Percentiles rank a stretch among this genome's conserved stretches.
Conservation (phyloP, 2,888 invertebrate species). For the Neria commutata region DNA sequence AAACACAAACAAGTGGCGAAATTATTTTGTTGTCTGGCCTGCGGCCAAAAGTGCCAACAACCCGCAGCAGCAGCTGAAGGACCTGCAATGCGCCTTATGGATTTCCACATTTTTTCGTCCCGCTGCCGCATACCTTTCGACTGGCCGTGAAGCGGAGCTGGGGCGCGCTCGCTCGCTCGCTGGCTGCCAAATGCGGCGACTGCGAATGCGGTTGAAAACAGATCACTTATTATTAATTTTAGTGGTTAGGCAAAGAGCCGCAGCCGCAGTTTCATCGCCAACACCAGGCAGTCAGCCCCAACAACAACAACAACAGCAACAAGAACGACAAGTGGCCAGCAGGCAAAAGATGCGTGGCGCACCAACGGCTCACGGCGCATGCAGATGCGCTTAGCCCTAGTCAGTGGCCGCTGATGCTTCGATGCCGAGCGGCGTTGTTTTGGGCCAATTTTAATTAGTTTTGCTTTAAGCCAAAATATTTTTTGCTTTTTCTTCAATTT, state of each 20-base stretch:
- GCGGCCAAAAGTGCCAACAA: conserved; percentile 59
- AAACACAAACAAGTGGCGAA: conserved; percentile 41
- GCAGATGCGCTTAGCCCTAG: conserved; percentile 17
- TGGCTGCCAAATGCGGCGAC: too few relatives aligned
- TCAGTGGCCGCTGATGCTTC: conserved; percentile 10
- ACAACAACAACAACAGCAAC: neutral
- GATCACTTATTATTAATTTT: conserved; percentile 60
- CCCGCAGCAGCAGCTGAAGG: conserved; percentile 37
- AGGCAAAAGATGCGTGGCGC: conserved; percentile 3
- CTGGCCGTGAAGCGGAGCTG: conserved; percentile 21
- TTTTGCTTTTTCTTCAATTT: conserved; percentile 3
- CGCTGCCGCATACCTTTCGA: conserved; percentile 37
- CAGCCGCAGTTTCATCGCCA: conserved; percentile 30
- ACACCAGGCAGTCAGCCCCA: conserved; percentile 18
- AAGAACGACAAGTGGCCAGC: conserved; percentile 24
- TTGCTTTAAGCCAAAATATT: conserved; percentile 48
- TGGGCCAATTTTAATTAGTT: conserved; percentile 60
- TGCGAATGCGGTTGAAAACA: conserved; percentile 46
- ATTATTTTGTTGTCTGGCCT: conserved; percentile 61
- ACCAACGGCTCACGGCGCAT: conserved; percentile 6
- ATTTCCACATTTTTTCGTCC: conserved; percentile 45
- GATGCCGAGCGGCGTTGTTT: conserved; percentile 40
- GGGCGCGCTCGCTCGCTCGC: too few relatives aligned
- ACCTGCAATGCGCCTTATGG: conserved; percentile 50
- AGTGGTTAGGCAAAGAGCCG: conserved; percentile 54